Conservation (phyloP, 2,113 vertebrate species). For the Numenius arquata region DNA sequence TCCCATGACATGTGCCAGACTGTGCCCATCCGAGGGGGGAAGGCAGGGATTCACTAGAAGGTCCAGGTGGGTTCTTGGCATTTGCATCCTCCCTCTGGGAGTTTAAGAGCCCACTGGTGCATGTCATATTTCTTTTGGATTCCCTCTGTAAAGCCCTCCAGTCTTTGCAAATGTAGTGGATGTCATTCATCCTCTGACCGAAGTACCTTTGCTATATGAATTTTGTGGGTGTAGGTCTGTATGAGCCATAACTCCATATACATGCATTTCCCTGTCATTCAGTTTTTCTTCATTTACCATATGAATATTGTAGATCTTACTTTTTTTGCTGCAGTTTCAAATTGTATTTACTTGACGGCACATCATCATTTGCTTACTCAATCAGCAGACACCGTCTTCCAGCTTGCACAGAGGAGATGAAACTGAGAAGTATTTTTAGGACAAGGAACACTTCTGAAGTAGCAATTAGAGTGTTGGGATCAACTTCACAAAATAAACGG, state of each 20-base stretch:
- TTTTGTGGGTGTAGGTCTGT: background rate
- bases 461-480: background rate
- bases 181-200: background rate
- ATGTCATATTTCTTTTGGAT: background rate
- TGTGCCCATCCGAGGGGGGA: background rate
- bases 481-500: background rate
- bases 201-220: background rate
- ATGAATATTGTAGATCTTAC: background rate
- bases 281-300: background rate
- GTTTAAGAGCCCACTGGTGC: background rate
- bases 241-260: background rate
- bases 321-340: background rate
- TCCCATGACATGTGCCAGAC: fast-evolving
- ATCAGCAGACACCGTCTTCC: background rate
- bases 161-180: background rate
- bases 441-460: background rate
- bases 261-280: background rate
- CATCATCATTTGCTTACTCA: background rate
- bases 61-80: background rate
- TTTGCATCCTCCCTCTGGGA: background rate
- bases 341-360: background rate
- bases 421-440: background rate
- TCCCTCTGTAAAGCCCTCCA: background rate
- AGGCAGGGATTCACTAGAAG: background rate
- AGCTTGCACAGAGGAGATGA: background rate